These are phyloP conservation scores for Lanistes nyassanus DNA, from an alignment of 1,140 invertebrate species.

Conservation along the genomic window DNA sequence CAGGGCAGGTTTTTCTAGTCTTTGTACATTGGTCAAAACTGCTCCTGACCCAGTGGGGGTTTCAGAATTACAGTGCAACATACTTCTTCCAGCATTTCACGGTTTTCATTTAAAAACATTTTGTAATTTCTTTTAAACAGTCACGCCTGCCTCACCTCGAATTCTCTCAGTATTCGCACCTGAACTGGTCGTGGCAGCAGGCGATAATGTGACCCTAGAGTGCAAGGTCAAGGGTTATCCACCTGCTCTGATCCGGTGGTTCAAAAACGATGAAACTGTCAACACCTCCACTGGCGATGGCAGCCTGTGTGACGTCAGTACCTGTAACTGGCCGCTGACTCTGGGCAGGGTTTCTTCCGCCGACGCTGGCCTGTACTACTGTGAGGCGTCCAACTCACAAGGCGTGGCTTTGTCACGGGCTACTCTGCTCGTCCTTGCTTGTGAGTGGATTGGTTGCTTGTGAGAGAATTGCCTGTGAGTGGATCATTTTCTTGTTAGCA, in stretches of 20 bases:
- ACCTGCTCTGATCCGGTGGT: constrained; percentile 39
- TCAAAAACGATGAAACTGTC: constrained; percentile 30
- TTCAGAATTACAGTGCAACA: too few relatives aligned
- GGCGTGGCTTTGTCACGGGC: constrained; percentile 34
- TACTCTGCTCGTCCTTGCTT: constrained; percentile 40
- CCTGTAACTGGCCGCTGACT: constrained; percentile 45
- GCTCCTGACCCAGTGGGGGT: too few relatives aligned
- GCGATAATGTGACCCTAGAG: constrained; percentile 30
- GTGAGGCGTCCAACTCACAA: constrained; percentile 44
- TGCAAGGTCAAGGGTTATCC: constrained; percentile 49
- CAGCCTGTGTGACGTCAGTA: constrained; percentile 15
- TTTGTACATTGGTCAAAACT: too few relatives aligned
- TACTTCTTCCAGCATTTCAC: too few relatives aligned
- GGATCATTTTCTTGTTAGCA: too few relatives aligned
- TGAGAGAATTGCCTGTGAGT: too few relatives aligned
- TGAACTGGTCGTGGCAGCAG: constrained; percentile 33
- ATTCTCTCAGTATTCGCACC: constrained; percentile 6
- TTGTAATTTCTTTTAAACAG: not conserved
- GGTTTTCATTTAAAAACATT: too few relatives aligned
- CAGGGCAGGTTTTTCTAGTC: too few relatives aligned
- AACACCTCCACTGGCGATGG: constrained; percentile 4
- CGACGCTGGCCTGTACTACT: constrained; percentile 48
- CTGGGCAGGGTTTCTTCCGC: constrained; percentile 17
- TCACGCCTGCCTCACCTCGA: not conserved
- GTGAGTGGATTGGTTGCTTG: too few relatives aligned